These are phyloP conservation scores for Spheniscus humboldti DNA, from an alignment of 2,797 vertebrate species.

Conservation along the genomic window DNA sequence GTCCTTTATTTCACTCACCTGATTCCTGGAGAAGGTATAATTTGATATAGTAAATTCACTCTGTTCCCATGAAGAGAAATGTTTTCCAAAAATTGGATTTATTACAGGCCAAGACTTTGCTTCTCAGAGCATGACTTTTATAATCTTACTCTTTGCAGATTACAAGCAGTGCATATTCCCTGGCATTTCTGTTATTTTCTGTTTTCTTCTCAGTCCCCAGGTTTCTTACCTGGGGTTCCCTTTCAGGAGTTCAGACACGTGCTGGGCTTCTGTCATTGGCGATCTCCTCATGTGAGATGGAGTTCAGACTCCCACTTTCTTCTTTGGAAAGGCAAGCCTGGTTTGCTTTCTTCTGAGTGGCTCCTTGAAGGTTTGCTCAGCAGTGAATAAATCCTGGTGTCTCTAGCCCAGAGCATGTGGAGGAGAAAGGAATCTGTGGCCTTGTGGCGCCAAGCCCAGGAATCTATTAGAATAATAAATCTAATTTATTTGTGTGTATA, in stretches of 20 bases:
- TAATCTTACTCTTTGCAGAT: neutral
- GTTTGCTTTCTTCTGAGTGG: neutral
- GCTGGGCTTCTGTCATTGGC: neutral
- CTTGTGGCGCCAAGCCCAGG: neutral
- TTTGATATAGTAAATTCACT: neutral
- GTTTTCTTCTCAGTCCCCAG: neutral
- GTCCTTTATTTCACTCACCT: neutral
- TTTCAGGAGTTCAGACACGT: neutral
- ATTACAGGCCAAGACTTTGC: neutral
- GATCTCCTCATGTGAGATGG: neutral
- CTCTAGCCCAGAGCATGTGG: neutral
- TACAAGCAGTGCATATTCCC: neutral
- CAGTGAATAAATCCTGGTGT: neutral
- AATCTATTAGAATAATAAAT: neutral
- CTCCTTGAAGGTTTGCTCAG: neutral
- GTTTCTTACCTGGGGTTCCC: neutral
- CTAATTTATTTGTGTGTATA: neutral
- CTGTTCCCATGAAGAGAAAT: neutral
- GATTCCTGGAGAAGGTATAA: neutral
- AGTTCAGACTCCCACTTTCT: neutral
- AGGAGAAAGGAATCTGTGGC: neutral
- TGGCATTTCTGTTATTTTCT: neutral
- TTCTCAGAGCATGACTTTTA: neutral
- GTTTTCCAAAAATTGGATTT: neutral
- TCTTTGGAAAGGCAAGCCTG: neutral